Evolutionary conservation across 1,140 invertebrate genomes (phyloP), one percentile per base, ranked within the genome.

Genomic region (Ridgeia piscesae): DNA sequence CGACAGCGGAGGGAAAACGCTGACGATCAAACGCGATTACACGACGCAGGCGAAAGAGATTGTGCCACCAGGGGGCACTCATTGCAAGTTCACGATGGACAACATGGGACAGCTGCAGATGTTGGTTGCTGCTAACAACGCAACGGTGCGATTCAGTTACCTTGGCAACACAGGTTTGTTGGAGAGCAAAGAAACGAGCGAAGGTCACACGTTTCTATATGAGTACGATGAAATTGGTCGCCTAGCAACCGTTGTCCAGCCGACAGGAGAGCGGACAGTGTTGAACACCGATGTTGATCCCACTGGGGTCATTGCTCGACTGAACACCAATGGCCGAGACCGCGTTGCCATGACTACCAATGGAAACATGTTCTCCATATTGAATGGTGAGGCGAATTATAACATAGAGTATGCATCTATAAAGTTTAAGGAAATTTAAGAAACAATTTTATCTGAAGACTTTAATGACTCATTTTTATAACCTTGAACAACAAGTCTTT

Each of bases 91-190:
- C 1, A 97, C 97, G 93, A 98, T 99, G 98, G 96, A 96, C 92
- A 96, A 96, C 91, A 98, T 98, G 97, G 97, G 98, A 94, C 97
- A 98, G 97, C 96, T 99, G 1, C 98, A 99, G 94, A 98, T 98
- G 95, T 96, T 99, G 31, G 97, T 97, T 93, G 98, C 98, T 1
- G 98, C 98, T 0, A 98, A 99, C 94, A 98, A 99, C 96, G 98
- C 98, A 94, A 98, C 98, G 94, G 97, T 98, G 0, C 98, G 98
- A 0, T 99, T 99, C 95, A 98, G 98, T 93, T 99, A 99, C 95
- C 97, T 99, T 94, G 97, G 98, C 1, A 97, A 98, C 0, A 98
- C 97, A 2, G 99, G 98, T 0, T 96, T 99, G 34, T 95, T 99
- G 21, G 98, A 94, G 58, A 96, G 95, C 14, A 95, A 95, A 89